phyloP scores from a whole-genome alignment of 2,113 vertebrate genomes.

The Pelecanoides urinatrix region DNA sequence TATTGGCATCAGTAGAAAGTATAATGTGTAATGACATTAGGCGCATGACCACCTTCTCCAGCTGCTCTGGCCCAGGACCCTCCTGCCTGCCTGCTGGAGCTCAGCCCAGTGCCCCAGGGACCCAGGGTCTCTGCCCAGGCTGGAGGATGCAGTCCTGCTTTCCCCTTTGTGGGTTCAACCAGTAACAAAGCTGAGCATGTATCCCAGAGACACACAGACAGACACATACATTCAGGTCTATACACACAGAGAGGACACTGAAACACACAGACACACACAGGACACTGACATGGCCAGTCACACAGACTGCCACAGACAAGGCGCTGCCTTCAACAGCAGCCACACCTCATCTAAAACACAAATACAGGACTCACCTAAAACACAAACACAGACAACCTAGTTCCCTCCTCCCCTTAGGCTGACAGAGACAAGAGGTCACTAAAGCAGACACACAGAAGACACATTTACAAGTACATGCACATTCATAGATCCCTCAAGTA shows the following conservation, averaged over 20 bases:
- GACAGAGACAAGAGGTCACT: not conserved
- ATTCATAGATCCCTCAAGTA: not conserved
- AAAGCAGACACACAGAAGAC: accelerated
- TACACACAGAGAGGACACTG: not conserved
- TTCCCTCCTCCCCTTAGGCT: not conserved
- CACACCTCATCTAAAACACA: not conserved
- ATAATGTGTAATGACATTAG: not conserved
- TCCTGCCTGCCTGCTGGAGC: accelerated
- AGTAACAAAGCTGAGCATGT: not conserved
- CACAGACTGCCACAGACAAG: not conserved
- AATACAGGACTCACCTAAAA: not conserved
- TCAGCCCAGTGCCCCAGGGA: no score
- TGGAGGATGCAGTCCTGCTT: not conserved
- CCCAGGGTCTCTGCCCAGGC: not conserved
- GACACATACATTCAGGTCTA: not conserved
- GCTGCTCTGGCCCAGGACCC: not conserved
- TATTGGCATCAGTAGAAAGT: not conserved
- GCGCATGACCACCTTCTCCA: not conserved
- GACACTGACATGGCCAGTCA: not conserved
- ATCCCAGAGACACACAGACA: not conserved
- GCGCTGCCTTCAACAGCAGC: not conserved
- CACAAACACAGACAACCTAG: not conserved
- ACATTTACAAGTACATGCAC: not conserved
- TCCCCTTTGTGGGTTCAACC: not conserved
- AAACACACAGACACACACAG: not conserved